Evolutionary conservation across 2,797 vertebrate species (phyloP), one percentile per base, ranked within the genome.

Genomic region (Lacerta agilis): DNA sequence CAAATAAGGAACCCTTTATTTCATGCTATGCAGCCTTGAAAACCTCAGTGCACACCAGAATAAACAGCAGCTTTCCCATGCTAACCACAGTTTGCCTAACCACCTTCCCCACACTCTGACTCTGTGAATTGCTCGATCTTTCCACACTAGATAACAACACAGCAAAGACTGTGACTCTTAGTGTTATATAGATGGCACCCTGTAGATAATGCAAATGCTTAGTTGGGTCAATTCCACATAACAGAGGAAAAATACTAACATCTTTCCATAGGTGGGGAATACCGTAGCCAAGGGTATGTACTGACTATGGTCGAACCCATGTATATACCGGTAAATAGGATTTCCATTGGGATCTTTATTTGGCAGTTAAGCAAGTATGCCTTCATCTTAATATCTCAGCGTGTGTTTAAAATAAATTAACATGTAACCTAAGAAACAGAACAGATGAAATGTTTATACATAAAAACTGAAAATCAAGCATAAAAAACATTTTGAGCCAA

Each of bases 21-120:
- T 85, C 13, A 66, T 90, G 86, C n/a, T 86, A 78, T 90, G 67
- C 79, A 92, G 43, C 64, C 94, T 27, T 1, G 71, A 92, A 64
- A 81, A 72, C 8, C 2, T 11, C 64, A 7, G 0, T 58, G 55
- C 18, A 67, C 61, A 86, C 67, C 85, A 86, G 66, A 91, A 85
- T 1, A 90, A 89, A 78, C 89, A 61, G 83, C 90, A 82, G 29
- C 79, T 92, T 92, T 77, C 80, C 91, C 76, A 86, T 20, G 23
- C 9, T 87, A 78, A 9, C 10, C 15, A n/a, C 33, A 43, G 17
- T 49, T 55, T 55, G 49, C n/a, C 27, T 58, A 17, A 36, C 13
- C 2, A 5, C 41, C 73, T 49, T 13, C 8, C 23, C 2, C 43
- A 3, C 23, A 3, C 13, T 2, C 3, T 33, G 11, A 81, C 29